These are phyloP conservation scores for Puma concolor DNA, from an alignment of 2,113 vertebrate genomes.

Conservation along the genomic window DNA sequence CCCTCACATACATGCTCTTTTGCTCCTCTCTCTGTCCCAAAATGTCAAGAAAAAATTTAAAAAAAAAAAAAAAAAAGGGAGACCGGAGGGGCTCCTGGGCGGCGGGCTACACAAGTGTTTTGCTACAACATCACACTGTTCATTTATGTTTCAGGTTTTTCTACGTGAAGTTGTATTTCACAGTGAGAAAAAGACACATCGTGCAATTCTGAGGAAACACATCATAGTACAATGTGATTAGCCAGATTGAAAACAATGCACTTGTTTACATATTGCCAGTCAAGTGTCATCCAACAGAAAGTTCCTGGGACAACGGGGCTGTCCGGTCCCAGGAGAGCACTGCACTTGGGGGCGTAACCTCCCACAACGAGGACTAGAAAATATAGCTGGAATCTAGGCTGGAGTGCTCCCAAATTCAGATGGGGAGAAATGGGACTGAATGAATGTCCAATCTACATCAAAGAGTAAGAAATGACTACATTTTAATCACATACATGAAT, in stretches of 20 bases:
- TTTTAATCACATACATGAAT: not conserved
- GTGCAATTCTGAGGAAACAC: not conserved
- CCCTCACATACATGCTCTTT: too few species aligned
- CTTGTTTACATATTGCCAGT: not conserved
- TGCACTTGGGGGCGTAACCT: not conserved
- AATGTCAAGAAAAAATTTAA: too few species aligned
- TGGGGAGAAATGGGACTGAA: not conserved
- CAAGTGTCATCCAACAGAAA: not conserved
- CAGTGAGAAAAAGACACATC: not conserved
- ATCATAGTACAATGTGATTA: not conserved
- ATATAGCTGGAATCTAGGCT: not conserved
- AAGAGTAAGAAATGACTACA: not conserved
- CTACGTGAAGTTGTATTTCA: not conserved
- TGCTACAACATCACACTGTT: not conserved
- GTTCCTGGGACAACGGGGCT: not conserved
- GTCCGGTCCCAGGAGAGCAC: not conserved
- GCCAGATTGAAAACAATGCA: not conserved
- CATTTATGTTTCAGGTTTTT: not conserved
- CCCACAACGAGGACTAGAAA: not conserved
- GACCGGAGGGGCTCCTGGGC: not conserved
- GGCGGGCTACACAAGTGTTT: fast-evolving
- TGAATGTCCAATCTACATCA: not conserved
- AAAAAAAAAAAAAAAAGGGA: not conserved
- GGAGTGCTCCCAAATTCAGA: not conserved
- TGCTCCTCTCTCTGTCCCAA: too few species aligned